Base-by-base conservation (phyloP, 1,140 invertebrate species). In the Leptinotarsa undecemlineata region DNA sequence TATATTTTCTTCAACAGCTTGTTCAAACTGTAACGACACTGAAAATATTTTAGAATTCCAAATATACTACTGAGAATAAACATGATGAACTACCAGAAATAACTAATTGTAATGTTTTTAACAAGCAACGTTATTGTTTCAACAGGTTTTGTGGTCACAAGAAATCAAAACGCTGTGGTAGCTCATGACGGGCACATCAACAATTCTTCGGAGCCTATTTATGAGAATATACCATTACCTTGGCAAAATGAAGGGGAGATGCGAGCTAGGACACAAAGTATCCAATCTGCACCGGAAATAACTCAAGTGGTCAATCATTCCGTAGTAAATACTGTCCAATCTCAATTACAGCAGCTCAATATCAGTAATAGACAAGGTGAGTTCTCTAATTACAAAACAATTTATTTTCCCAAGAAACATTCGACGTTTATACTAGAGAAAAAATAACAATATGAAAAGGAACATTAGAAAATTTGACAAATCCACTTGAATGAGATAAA, bases 141-240 rank as follows among this genome's bases (percentile, higher is more conserved):
- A 17, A 19, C 57, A 70, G 68, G 83, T 33, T 81, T 88, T 73
- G 86, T 89, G 47, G 75, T 89, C 13, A 87, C 87, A 4, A 84
- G 86, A n/a, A 85, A 85, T 64, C 86, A 87, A 70, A 85, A 85
- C 71, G 66, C 82, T 21, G 79, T 83, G 62, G 76, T 81, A 11
- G 79, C 81, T 33, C 78, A 80, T 72, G 81, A 80, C 71, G 67
- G 78, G 3, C 78, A 82, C 70, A 66, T 85, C 20, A 85, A 81
- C 47, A 86, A 87, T 76, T 85, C 88, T 0, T 86, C 87, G 21
- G 92, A 94, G 82, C 92, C 92, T 1, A 94, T 94, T 73, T 94
- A 94, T 82, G 92, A 94, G 82, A 94, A 94, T 79, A 90, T 94
- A 11, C 92, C 91, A 13, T 78, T 92, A 23, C 87, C 89, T 0